Evolutionary conservation across 2,888 invertebrate species (phyloP), one percentile per base, ranked within the genome.

Genomic region (Pyralis farinalis): DNA sequence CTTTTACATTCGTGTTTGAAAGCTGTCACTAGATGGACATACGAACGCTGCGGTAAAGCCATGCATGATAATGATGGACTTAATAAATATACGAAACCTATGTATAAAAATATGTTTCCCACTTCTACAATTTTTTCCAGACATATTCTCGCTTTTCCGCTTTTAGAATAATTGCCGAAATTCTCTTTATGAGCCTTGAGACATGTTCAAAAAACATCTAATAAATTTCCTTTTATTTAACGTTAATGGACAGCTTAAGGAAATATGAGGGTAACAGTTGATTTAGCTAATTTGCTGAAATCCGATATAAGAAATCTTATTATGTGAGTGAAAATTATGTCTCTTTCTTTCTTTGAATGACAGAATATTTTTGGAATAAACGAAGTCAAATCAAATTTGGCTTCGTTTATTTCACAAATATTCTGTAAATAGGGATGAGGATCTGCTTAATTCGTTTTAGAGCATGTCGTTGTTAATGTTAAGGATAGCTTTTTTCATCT

Each of bases 161-260:
- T 25, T 25, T 25, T 25, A 25, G 3, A 3, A 7, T 5, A 25
- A 25, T 25, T 25, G 25, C 25, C 7, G 7, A 25, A n/a, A 25
- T n/a, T 25, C 8, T 7, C 25, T 25, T 25, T 25, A 25, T 25
- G 25, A 25, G 25, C 1, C 25, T 7, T n/a, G 25, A 25, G 25
- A 25, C 25, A 25, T 25, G 25, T 25, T n/a, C 8, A 16, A 16
- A 48, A 54, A 54, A 53, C 44, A 46, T 50, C 42, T 54, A 53
- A 58, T 56, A 53, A 51, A 55, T 55, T 51, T 53, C 48, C 42
- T 55, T 53, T 53, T 51, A 45, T 55, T 47, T 46, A 53, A 57
- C 53, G 52, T 46, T 47, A 53, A 57, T 55, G 53, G 48, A 53
- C 49, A 48, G 44, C 37, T 42, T 37, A 34, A 1, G 35, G 34